A percentile compares a stretch with the other conserved stretches of the same genome.
Evolutionary conservation across 2,113 vertebrate species (phyloP).

Genomic region (Euleptes europaea): DNA sequence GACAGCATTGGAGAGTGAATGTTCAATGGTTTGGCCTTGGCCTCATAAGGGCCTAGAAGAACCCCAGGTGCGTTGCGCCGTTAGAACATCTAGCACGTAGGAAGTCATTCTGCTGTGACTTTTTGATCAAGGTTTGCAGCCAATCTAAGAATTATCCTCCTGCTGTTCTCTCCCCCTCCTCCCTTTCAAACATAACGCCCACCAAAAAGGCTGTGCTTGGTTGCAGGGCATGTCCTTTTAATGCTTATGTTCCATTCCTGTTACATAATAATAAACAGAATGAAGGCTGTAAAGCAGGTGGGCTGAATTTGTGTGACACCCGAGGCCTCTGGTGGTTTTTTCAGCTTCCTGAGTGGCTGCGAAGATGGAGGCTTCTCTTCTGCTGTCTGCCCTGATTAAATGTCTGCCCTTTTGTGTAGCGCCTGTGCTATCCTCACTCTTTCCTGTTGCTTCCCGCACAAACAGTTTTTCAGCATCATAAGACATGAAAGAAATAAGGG

Average conservation of each 20-base stretch:
- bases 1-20: too few species aligned
- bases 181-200: not conserved
- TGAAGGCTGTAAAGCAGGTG: not conserved
- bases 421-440: rapidly evolving
- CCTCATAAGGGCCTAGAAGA: too few species aligned
- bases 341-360: not conserved
- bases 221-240: too few species aligned
- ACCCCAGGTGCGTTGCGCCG: too few species aligned
- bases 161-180: rapidly evolving
- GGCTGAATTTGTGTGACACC: not conserved
- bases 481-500: too few species aligned
- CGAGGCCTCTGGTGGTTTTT: not conserved
- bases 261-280: not conserved
- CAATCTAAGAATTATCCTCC: not conserved
- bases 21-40: too few species aligned
- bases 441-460: rapidly evolving
- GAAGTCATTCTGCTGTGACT: too few species aligned
- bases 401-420: not conserved
- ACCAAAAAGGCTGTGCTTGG: too few species aligned
- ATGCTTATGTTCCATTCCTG: not conserved
- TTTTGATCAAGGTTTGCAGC: not conserved
- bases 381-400: slow-evolving; percentile 4
- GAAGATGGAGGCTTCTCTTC: not conserved
- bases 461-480: rapidly evolving
- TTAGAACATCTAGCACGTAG: too few species aligned